Conservation (phyloP, 2,888 invertebrate species). For the Hirtodrosophila histrioides region DNA sequence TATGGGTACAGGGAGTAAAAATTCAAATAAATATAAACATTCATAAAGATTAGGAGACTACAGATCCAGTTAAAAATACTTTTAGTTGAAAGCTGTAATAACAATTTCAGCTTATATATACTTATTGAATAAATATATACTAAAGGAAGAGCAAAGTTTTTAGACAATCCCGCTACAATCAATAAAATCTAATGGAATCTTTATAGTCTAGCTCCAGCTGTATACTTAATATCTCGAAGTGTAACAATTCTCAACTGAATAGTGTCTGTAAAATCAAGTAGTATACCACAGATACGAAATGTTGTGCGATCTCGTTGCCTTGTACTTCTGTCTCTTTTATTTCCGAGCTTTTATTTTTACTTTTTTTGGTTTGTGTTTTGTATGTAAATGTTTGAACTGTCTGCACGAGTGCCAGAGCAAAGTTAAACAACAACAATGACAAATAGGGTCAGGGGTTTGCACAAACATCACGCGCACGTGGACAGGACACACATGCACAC, state of each 20-base stretch:
- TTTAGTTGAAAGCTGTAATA: too few species aligned
- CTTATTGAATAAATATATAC: too few species aligned
- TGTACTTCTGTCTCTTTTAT: constrained; percentile 20
- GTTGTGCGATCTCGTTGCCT: constrained; percentile 20
- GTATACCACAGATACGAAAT: constrained; percentile 16
- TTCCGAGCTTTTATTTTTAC: constrained; percentile 11
- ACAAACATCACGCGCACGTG: constrained; percentile 45
- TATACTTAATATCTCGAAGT: background rate
- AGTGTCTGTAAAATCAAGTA: constrained; percentile 26
- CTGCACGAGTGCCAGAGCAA: constrained; percentile 66
- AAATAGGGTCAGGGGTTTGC: constrained; percentile 60
- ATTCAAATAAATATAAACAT: too few species aligned
- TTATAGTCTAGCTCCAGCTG: too few species aligned
- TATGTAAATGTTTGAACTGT: constrained; percentile 74
- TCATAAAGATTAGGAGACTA: too few species aligned
- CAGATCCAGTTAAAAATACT: too few species aligned
- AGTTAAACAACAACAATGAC: constrained; percentile 45
- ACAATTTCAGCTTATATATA: too few species aligned
- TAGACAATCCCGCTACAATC: too few species aligned
- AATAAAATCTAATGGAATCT: too few species aligned
- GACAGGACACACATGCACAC: constrained; percentile 14
- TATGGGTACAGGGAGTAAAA: too few species aligned
- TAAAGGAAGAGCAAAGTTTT: too few species aligned
- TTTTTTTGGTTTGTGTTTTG: constrained; percentile 38
- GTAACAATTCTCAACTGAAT: background rate